These are phyloP conservation scores for Hydrocynus forskahlii DNA, from an alignment of 2,797 vertebrate species.

Conservation along the genomic window DNA sequence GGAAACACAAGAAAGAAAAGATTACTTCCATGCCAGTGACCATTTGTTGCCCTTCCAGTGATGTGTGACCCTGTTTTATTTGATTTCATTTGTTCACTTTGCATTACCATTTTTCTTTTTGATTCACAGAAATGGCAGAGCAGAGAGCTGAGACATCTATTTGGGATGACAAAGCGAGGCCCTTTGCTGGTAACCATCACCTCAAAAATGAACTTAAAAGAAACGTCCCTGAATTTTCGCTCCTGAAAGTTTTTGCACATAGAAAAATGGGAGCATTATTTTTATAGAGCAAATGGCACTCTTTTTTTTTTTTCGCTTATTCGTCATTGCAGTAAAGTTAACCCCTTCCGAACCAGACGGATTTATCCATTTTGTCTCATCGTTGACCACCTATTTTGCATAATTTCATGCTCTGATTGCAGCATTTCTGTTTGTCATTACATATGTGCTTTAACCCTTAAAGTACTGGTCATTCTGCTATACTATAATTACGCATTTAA, in stretches of 20 bases:
- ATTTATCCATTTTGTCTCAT: slow-evolving; percentile 7
- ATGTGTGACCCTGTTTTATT: slow-evolving; percentile 86
- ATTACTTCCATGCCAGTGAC: slow-evolving; percentile 82
- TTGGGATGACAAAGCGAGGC: slow-evolving; percentile 68
- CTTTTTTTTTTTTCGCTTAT: background rate
- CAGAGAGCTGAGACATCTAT: slow-evolving; percentile 67
- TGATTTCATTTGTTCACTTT: slow-evolving; percentile 83
- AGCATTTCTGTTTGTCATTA: slow-evolving; percentile 22
- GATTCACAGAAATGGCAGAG: slow-evolving; percentile 74
- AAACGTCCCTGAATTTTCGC: slow-evolving; percentile 33
- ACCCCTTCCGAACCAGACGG: background rate
- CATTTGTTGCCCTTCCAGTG: slow-evolving; percentile 85
- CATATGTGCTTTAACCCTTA: background rate
- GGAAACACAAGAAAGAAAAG: slow-evolving; percentile 68
- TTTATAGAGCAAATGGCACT: background rate
- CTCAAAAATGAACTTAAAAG: slow-evolving; percentile 51
- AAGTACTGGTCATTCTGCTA: background rate
- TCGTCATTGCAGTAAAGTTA: background rate
- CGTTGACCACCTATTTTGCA: slow-evolving; percentile 11
- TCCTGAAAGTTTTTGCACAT: background rate
- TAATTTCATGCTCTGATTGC: slow-evolving; percentile 47
- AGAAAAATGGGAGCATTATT: background rate
- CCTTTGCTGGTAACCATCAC: slow-evolving; percentile 58
- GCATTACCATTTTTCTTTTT: slow-evolving; percentile 77
- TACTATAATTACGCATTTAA: background rate